Evolutionary conservation across 2,113 vertebrate species (phyloP).

Genomic region (Buteo buteo): DNA sequence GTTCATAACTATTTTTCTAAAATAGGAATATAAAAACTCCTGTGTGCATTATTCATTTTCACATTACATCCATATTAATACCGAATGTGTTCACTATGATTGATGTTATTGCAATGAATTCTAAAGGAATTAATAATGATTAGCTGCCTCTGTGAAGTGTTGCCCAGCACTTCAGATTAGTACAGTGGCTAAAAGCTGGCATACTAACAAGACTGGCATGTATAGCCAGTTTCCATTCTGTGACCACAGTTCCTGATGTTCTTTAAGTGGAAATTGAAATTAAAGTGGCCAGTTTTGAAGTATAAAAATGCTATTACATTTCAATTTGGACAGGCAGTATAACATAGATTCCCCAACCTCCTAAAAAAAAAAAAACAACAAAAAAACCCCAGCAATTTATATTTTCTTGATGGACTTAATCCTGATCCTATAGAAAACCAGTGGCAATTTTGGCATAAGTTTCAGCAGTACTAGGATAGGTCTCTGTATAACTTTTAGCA

Average conservation of each 20-base stretch:
- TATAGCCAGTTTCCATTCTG: neutral
- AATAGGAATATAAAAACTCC: slow-evolving; percentile 76
- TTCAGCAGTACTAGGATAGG: neutral
- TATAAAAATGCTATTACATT: neutral
- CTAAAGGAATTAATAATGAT: slow-evolving; percentile 81
- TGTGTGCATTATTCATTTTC: slow-evolving; percentile 80
- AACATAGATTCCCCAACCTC: neutral
- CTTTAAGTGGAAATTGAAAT: neutral
- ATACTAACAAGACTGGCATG: slow-evolving; percentile 2
- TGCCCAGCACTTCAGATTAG: slow-evolving; percentile 66
- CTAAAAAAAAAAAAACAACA: neutral
- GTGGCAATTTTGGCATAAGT: neutral
- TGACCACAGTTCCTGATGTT: neutral
- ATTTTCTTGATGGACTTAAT: neutral
- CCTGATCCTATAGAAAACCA: neutral
- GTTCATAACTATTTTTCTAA: slow-evolving; percentile 80
- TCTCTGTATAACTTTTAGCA: neutral
- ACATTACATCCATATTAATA: slow-evolving; percentile 79
- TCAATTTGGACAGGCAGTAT: neutral
- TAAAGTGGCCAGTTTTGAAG: neutral
- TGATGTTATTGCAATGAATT: slow-evolving; percentile 80
- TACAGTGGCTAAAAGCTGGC: slow-evolving; percentile 30
- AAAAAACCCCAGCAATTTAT: neutral
- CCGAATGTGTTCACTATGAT: slow-evolving; percentile 74
- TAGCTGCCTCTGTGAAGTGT: slow-evolving; percentile 70